Evolutionary conservation across 1,140 invertebrate genomes (phyloP).

Genomic region (Saccostrea echinata): DNA sequence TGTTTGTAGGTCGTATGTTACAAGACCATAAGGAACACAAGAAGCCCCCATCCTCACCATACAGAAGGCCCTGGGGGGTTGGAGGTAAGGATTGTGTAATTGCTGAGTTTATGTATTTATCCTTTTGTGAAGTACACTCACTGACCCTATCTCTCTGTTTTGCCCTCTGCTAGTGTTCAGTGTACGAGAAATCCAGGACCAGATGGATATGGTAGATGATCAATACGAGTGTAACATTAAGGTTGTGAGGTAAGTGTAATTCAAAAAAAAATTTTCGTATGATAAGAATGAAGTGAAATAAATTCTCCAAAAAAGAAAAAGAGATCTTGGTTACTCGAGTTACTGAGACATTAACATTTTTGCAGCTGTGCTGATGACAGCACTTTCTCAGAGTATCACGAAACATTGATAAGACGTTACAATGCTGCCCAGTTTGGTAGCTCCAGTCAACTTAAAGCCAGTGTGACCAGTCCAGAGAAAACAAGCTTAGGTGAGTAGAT

Average conservation of each 20-base stretch:
- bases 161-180: constrained; percentile 40
- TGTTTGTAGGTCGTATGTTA: constrained; percentile 84
- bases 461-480: not conserved
- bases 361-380: constrained; percentile 8
- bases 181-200: constrained; percentile 43
- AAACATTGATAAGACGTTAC: not conserved
- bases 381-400: constrained; percentile 7
- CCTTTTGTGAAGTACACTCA: no score
- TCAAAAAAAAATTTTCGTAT: not conserved
- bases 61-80: constrained; percentile 90
- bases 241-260: constrained; percentile 33
- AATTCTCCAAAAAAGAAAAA: not conserved
- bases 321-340: no score
- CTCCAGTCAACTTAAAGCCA: not conserved
- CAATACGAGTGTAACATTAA: constrained; percentile 23
- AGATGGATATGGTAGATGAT: constrained; percentile 1
- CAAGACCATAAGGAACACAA: constrained; percentile 87
- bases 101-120: no score
- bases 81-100: constrained; percentile 82
- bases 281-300: not conserved
- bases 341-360: no score
- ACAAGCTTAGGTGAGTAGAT: not conserved
- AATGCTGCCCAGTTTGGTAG: not conserved
- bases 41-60: constrained; percentile 85
- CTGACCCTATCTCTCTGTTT: not conserved